A percentile compares a stretch with the other conserved stretches of the same genome.
phyloP scores from a whole-genome alignment of 2,888 invertebrate genomes.

The Altica lythri region DNA sequence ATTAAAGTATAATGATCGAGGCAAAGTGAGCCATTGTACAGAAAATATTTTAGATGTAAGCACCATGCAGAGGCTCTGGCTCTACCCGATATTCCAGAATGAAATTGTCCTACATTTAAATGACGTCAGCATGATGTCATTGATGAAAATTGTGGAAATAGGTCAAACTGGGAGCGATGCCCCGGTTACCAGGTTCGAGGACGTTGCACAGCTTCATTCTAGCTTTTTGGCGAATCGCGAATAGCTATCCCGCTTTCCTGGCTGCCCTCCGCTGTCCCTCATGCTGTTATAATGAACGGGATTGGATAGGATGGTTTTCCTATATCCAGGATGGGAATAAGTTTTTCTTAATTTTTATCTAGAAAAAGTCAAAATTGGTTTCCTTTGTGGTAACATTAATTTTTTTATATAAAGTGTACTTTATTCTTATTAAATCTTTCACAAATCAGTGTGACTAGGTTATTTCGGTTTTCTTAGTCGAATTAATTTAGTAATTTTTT shows the following conservation, averaged over 20 bases:
- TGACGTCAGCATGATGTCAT: conserved; percentile 64
- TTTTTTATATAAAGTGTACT: too few relatives aligned
- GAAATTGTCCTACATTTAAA: conserved; percentile 59
- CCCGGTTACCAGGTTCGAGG: conserved; percentile 52
- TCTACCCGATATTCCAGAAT: conserved; percentile 63
- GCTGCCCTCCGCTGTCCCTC: background rate
- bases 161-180: conserved; percentile 39
- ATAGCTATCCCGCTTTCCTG: conserved; percentile 2
- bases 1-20: background rate
- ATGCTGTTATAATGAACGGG: background rate
- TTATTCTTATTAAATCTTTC: too few relatives aligned
- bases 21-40: background rate
- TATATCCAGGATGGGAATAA: background rate
- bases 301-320: background rate
- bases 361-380: too few relatives aligned
- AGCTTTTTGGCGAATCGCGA: conserved; percentile 33
- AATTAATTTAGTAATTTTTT: too few relatives aligned
- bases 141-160: conserved; percentile 43
- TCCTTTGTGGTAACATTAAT: too few relatives aligned
- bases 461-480: too few relatives aligned
- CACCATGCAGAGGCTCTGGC: conserved; percentile 51
- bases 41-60: conserved; percentile 16
- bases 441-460: too few relatives aligned
- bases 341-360: background rate
- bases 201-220: conserved; percentile 53